Conservation (phyloP, 2,888 invertebrate genomes). For the Monoplex corrugatus region DNA sequence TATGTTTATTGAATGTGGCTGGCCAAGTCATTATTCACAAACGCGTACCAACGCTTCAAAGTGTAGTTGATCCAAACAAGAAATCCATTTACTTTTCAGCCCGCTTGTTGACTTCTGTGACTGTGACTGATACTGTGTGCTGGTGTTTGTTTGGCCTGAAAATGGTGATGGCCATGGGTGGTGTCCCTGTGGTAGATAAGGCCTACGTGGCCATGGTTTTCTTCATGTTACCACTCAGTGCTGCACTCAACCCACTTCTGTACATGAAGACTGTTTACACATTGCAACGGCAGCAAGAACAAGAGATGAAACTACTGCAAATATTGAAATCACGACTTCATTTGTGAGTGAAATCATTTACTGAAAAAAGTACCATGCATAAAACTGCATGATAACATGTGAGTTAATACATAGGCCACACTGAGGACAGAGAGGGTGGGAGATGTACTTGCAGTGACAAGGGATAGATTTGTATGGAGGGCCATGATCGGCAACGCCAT, state of each 20-base stretch:
- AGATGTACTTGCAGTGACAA: too few species aligned
- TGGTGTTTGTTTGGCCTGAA: background rate
- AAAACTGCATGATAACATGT: too few species aligned
- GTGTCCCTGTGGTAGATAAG: background rate
- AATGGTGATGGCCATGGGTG: background rate
- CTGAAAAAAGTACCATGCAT: too few species aligned
- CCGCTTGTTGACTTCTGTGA: background rate
- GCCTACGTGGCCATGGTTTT: background rate
- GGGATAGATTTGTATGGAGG: too few species aligned
- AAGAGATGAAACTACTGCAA: background rate
- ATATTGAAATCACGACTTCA: background rate
- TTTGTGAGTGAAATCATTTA: too few species aligned
- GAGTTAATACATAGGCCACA: too few species aligned
- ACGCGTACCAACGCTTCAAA: background rate
- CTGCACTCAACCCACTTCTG: constrained; percentile 3
- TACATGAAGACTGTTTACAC: background rate
- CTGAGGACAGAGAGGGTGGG: too few species aligned
- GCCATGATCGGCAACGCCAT: too few species aligned
- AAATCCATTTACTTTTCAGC: background rate
- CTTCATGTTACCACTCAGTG: background rate
- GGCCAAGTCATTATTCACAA: background rate
- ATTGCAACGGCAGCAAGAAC: background rate
- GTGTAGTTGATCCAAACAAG: background rate
- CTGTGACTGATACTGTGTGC: background rate
- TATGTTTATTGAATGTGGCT: background rate